phyloP scores from a whole-genome alignment of 2,113 vertebrate species.

The Chauna torquata region DNA sequence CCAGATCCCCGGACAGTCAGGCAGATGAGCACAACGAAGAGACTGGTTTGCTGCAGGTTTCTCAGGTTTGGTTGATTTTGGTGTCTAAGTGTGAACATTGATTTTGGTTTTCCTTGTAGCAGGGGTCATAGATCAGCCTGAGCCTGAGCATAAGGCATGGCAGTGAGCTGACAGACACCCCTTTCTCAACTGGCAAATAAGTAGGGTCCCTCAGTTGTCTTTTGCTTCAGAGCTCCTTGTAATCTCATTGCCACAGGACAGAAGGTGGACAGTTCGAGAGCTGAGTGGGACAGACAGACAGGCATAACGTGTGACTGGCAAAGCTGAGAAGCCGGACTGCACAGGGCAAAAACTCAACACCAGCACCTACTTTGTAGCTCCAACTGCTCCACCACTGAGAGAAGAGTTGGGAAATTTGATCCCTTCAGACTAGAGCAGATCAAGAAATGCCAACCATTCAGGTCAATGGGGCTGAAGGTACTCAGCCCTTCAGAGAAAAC shows the following conservation, averaged over 20 bases:
- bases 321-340: neutral
- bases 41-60: no score
- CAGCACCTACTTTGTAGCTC: rapidly evolving
- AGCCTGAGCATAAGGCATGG: neutral
- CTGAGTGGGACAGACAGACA: neutral
- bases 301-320: neutral
- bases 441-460: neutral
- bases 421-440: neutral
- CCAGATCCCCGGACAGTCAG: neutral
- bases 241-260: neutral
- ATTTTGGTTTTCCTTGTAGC: neutral
- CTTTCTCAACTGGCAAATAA: rapidly evolving
- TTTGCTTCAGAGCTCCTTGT: neutral
- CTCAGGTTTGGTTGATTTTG: neutral
- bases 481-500: neutral
- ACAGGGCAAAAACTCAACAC: neutral
- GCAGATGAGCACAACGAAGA: neutral
- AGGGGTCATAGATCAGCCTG: rapidly evolving
- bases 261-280: neutral
- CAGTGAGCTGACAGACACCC: neutral
- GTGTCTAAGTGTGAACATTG: rapidly evolving
- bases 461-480: neutral
- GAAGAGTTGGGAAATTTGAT: neutral
- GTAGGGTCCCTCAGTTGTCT: neutral
- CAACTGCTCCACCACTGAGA: neutral